Evolutionary conservation across 2,888 invertebrate genomes (phyloP).

Genomic region (Branchinecta sandiegonensis): DNA sequence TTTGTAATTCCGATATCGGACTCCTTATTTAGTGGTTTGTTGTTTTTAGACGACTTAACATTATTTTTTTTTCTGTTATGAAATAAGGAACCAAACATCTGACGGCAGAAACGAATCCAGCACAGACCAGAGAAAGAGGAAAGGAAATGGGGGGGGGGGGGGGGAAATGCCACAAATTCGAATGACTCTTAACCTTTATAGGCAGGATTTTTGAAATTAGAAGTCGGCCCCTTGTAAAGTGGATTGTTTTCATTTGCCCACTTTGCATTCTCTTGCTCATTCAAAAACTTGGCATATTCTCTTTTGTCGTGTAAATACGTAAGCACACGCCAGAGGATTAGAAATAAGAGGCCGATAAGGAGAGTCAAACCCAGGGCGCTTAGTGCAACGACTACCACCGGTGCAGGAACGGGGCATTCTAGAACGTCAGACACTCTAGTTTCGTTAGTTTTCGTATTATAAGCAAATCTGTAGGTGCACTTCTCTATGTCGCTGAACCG

Average conservation of each 20-base stretch:
- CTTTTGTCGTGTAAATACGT: not conserved
- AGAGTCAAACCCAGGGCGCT: not conserved
- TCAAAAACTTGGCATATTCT: not conserved
- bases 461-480: not conserved
- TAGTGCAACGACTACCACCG: not conserved
- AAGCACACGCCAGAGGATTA: not conserved
- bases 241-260: not conserved
- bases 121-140: no score
- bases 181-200: not conserved
- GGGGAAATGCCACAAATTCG: no score
- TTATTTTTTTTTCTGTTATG: no score
- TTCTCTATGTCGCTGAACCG: not conserved
- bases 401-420: not conserved
- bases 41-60: no score
- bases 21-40: no score
- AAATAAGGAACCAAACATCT: no score
- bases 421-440: not conserved
- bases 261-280: not conserved
- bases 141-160: no score
- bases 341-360: not conserved
- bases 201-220: constrained; percentile 4
- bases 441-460: not conserved
- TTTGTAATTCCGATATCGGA: no score
- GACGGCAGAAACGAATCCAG: no score
- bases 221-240: not conserved